Evolutionary conservation across 2,113 vertebrate genomes (phyloP), one percentile per base, ranked within the genome.

Genomic region (Nesogale talazaci): DNA sequence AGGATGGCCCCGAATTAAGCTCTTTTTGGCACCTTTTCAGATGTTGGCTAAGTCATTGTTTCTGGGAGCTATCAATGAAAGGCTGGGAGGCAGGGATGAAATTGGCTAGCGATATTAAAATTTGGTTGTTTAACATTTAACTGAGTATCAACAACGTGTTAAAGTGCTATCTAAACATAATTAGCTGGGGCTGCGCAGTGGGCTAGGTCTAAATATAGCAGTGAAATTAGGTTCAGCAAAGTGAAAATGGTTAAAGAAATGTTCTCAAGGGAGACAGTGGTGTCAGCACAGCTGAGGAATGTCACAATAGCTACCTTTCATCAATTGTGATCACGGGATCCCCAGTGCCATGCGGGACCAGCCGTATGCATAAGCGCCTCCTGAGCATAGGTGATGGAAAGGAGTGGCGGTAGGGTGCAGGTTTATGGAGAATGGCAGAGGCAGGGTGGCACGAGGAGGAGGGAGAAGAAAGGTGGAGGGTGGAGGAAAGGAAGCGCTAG

Each of bases 91-190:
- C n/a, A n/a, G 83, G 42, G 34, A 95, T 84, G 63, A 94, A 95
- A 94, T 65, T 94, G 94, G 79, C 42, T 89, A 91, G 59, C 0
- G 31, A 85, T 87, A 91, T 94, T 95, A 94, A 94, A 92, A 87
- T 94, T 75, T 92, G 82, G 92, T 95, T 94, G 94, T 90, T 95
- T 89, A 96, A 96, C 92, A 91, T 94, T 96, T 96, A 95, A 92
- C 89, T 92, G 77, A 83, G 46, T 89, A 76, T 79, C 87, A 93
- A 88, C 88, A 95, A 92, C 4, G 52, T 95, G 87, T 91, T 95
- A 91, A 95, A 92, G 91, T 91, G 92, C 91, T 89, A 95, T 89
- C 84, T 91, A 96, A 96, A 96, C 93, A 96, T 94, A 96, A 96
- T 95, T 94, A 95, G 81, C 89, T 83, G 91, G 87, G 19, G 5